Evolutionary conservation across 2,888 invertebrate genomes (phyloP).

Genomic region (Euzophera pinguis): DNA sequence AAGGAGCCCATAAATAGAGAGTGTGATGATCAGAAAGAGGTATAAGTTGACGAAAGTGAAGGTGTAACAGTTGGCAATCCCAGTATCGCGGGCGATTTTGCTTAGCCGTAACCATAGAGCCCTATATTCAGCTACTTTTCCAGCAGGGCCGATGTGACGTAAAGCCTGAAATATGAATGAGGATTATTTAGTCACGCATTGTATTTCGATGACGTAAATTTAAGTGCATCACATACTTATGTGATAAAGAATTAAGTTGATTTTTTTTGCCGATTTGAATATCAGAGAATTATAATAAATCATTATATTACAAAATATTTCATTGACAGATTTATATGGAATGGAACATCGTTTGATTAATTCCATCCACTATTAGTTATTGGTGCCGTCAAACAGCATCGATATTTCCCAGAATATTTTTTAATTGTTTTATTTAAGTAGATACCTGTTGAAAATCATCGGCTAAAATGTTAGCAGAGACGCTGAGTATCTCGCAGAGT

Average conservation of each 20-base stretch:
- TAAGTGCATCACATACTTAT: too few relatives aligned
- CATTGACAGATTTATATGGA: too few relatives aligned
- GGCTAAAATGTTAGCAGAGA: conserved; percentile 82
- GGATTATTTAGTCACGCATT: not conserved
- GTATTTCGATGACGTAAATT: not conserved
- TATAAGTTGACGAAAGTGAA: conserved; percentile 85
- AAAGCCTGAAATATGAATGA: conserved; percentile 67
- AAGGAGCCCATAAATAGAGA: conserved; percentile 86
- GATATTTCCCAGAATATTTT: too few relatives aligned
- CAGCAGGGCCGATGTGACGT: conserved; percentile 83
- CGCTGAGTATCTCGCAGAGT: conserved; percentile 82
- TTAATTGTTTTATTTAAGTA: too few relatives aligned
- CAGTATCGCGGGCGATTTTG: conserved; percentile 83
- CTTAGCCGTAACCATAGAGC: conserved; percentile 85
- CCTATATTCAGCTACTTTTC: conserved; percentile 84
- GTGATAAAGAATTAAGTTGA: too few relatives aligned
- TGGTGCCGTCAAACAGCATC: too few relatives aligned
- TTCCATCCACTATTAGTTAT: too few relatives aligned
- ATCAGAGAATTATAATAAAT: too few relatives aligned
- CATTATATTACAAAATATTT: too few relatives aligned
- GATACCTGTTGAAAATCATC: conserved; percentile 83
- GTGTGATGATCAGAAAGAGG: conserved; percentile 85
- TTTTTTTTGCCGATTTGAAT: too few relatives aligned
- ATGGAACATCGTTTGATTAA: too few relatives aligned
- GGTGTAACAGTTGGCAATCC: conserved; percentile 84